These are phyloP conservation scores for Scaptomyza reducta DNA, from an alignment of 2,888 invertebrate genomes.

Conservation along the genomic window DNA sequence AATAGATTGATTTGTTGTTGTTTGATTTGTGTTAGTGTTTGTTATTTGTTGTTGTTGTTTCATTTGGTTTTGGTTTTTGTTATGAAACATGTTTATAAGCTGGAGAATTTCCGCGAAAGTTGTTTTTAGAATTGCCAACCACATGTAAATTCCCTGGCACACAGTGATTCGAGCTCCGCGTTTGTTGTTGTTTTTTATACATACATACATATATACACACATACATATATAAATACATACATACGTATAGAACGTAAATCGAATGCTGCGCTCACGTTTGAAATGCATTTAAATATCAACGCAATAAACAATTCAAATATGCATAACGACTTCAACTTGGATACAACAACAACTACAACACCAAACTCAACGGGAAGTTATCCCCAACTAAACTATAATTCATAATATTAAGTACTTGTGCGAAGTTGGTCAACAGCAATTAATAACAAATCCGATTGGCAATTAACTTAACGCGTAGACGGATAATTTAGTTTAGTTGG, in stretches of 20 bases:
- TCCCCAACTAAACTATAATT: neutral
- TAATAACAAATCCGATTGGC: neutral
- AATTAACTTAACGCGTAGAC: neutral
- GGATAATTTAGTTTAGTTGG: too few species aligned
- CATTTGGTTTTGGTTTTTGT: constrained; percentile 6
- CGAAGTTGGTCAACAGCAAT: neutral
- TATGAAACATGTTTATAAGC: constrained; percentile 1
- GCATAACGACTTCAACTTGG: constrained; percentile 23
- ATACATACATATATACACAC: neutral
- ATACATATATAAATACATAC: neutral
- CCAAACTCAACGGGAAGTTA: neutral
- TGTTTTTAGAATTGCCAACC: constrained; percentile 58
- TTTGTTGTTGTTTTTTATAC: constrained; percentile 3
- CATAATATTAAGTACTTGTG: neutral
- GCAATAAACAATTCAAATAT: constrained; percentile 47
- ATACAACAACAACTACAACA: constrained; percentile 5
- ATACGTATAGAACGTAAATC: neutral
- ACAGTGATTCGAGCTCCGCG: constrained; percentile 10
- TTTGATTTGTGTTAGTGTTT: constrained; percentile 29
- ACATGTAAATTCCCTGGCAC: constrained; percentile 56
- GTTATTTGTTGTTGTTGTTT: neutral
- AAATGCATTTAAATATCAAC: constrained; percentile 42
- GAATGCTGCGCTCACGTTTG: constrained; percentile 50
- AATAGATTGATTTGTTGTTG: constrained; percentile 48
- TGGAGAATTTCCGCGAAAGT: constrained; percentile 53